Evolutionary conservation across 2,888 invertebrate species (phyloP).

Genomic region (Mythimna loreyi): DNA sequence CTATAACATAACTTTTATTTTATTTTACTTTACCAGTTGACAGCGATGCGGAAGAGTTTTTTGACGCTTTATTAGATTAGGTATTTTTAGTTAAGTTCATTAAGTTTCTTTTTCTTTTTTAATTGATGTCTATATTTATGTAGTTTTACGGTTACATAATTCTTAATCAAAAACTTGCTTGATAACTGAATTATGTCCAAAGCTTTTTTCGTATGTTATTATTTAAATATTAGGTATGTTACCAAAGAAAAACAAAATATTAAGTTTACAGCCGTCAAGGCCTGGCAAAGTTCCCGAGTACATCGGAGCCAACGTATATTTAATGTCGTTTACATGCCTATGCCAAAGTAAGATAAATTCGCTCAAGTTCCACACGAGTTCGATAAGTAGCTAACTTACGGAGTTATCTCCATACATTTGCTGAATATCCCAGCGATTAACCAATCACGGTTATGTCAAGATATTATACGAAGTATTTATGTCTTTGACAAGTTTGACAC

Average conservation of each 20-base stretch:
- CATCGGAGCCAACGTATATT: slow-evolving; percentile 56
- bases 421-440: slow-evolving; percentile 66
- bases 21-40: too few species aligned
- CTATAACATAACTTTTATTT: too few species aligned
- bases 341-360: slow-evolving; percentile 71
- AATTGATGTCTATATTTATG: too few species aligned
- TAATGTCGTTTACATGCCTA: slow-evolving; percentile 66
- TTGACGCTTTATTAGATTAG: too few species aligned
- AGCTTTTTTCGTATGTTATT: not conserved
- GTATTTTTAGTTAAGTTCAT: too few species aligned
- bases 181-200: not conserved
- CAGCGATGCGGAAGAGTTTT: too few species aligned
- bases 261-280: slow-evolving; percentile 45
- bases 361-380: slow-evolving; percentile 67
- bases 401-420: slow-evolving; percentile 68
- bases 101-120: too few species aligned
- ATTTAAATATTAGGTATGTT: slow-evolving; percentile 37
- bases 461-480: slow-evolving; percentile 58
- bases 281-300: slow-evolving; percentile 52
- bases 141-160: not conserved
- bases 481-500: slow-evolving; percentile 60
- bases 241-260: slow-evolving; percentile 39
- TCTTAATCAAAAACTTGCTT: not conserved
- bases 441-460: slow-evolving; percentile 61
- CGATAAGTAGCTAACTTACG: slow-evolving; percentile 70